Percentiles rank a stretch among this genome's conserved stretches.
These are phyloP conservation scores for Drosophila lacteicornis DNA, from an alignment of 1,140 invertebrate genomes.

Conservation along the genomic window DNA sequence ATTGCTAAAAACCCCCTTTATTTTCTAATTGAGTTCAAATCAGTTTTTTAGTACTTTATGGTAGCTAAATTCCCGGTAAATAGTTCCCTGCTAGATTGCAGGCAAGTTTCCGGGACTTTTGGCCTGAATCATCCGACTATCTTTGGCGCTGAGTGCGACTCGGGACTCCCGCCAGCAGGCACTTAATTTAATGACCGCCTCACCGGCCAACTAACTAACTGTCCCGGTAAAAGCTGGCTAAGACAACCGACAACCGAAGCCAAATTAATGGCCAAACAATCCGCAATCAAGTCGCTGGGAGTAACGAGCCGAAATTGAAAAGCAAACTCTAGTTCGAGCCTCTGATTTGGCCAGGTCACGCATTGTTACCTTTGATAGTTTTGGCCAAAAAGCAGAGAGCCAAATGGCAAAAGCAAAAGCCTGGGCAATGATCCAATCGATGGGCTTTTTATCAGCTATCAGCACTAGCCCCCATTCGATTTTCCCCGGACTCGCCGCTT, in stretches of 20 bases:
- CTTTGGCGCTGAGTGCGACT: slow-evolving; percentile 4
- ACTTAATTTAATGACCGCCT: slow-evolving; percentile 70
- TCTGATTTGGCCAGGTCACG: slow-evolving; percentile 72
- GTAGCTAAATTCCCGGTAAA: background rate
- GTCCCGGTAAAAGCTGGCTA: slow-evolving; percentile 22
- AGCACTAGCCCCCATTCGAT: slow-evolving; percentile 15
- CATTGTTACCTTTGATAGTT: slow-evolving; percentile 29
- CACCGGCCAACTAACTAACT: slow-evolving; percentile 38
- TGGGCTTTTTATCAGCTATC: slow-evolving; percentile 42
- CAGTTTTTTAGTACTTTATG: background rate
- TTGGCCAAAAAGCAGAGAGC: slow-evolving; percentile 1
- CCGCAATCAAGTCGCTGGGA: slow-evolving; percentile 38
- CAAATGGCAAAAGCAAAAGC: background rate
- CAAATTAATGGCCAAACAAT: slow-evolving; percentile 60
- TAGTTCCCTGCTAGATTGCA: slow-evolving; percentile 3
- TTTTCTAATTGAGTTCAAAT: background rate
- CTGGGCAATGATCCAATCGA: slow-evolving; percentile 50
- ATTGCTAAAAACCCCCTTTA: background rate
- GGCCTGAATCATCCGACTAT: slow-evolving; percentile 34
- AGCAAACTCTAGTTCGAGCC: slow-evolving; percentile 46
- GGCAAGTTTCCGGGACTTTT: background rate
- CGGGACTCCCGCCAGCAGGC: slow-evolving; percentile 37
- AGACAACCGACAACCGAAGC: slow-evolving; percentile 20
- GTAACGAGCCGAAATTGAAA: slow-evolving; percentile 42
- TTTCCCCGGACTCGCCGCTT: slow-evolving; percentile 42